Evolutionary conservation across 2,888 invertebrate species (phyloP).

Genomic region (Tenthredo distinguenda): DNA sequence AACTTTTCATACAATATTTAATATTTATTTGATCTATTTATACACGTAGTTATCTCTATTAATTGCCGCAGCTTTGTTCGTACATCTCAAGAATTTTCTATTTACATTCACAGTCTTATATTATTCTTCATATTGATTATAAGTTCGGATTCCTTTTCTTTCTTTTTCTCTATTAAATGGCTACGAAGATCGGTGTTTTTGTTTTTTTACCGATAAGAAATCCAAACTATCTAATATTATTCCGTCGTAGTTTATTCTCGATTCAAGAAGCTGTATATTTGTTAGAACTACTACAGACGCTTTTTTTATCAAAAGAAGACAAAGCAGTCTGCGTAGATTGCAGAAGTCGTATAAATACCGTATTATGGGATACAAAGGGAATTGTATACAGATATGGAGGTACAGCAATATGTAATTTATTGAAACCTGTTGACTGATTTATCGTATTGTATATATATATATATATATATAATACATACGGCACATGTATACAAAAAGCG

Average conservation of each 20-base stretch:
- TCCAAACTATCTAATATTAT: background rate
- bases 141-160: background rate
- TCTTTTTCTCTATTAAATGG: background rate
- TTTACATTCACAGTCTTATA: background rate
- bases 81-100: background rate
- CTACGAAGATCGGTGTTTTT: background rate
- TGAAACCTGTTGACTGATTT: conserved; percentile 12
- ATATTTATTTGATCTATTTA: background rate
- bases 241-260: background rate
- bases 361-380: background rate
- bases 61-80: background rate
- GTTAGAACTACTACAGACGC: no score
- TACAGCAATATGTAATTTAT: background rate
- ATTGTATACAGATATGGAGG: background rate
- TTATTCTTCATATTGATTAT: background rate
- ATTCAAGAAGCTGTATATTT: background rate
- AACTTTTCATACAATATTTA: background rate
- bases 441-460: background rate
- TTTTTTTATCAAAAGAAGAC: background rate
- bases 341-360: background rate
- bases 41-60: background rate
- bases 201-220: background rate
- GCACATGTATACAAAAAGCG: background rate
- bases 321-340: background rate
- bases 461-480: background rate